Evolutionary conservation across 2,113 vertebrate genomes (phyloP).

Genomic region (Neotoma lepida): DNA sequence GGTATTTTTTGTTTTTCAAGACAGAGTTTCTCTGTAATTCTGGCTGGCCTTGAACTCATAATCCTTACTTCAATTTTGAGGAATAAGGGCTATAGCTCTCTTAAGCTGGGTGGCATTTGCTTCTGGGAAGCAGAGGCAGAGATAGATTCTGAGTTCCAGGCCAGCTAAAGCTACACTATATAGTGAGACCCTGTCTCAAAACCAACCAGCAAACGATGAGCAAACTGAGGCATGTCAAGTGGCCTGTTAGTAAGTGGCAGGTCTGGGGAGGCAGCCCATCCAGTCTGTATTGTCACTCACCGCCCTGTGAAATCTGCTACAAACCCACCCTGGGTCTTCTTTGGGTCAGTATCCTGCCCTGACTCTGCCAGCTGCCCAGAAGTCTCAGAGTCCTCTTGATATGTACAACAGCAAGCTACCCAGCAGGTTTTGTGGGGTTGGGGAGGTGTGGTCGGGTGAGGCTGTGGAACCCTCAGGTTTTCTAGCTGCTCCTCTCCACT

Average conservation of each 20-base stretch:
- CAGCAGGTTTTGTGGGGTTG: conserved; percentile 73
- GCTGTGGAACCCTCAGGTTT: neutral
- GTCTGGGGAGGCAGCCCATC: neutral
- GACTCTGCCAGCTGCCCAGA: conserved; percentile 35
- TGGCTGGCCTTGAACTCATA: too few relatives aligned
- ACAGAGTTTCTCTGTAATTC: neutral
- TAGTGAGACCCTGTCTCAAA: neutral
- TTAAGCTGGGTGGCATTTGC: neutral
- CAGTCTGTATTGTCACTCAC: neutral
- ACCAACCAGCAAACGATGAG: neutral
- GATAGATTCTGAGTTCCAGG: neutral
- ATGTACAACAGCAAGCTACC: conserved; percentile 88
- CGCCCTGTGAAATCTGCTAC: neutral
- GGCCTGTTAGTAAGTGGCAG: neutral
- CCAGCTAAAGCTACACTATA: neutral
- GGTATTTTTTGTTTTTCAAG: neutral
- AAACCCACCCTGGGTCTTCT: neutral
- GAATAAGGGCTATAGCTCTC: neutral
- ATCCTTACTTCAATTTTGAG: neutral
- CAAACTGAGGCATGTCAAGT: neutral
- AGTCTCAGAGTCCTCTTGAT: conserved; percentile 79
- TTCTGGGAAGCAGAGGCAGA: neutral
- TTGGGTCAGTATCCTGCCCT: neutral
- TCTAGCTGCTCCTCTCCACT: neutral
- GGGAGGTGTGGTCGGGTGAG: neutral